phyloP scores from a whole-genome alignment of 1,140 invertebrate species.

The Ceratoteleas bidentatus region DNA sequence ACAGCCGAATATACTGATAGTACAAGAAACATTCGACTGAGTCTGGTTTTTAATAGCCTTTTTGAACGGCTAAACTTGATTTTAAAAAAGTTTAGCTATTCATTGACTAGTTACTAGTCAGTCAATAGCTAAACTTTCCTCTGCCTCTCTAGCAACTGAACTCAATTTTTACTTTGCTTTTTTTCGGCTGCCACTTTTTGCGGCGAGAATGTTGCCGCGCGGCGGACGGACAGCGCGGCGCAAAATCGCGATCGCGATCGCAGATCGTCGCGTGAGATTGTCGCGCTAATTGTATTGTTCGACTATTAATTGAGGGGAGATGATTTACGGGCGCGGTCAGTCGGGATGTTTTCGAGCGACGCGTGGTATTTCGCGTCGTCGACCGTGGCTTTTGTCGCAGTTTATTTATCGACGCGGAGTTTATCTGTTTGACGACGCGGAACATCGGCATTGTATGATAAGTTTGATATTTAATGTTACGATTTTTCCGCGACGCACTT shows the following conservation, averaged over 20 bases:
- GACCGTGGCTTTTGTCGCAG: conserved; percentile 16
- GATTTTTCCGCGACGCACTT: too few species aligned
- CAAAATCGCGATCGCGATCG: conserved; percentile 24
- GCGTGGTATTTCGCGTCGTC: conserved; percentile 43
- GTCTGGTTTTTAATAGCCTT: too few species aligned
- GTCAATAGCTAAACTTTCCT: too few species aligned
- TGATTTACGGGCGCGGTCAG: conserved; percentile 28
- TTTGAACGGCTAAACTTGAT: too few species aligned
- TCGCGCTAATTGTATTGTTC: conserved; percentile 37
- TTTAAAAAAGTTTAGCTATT: too few species aligned
- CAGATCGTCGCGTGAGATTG: conserved; percentile 19
- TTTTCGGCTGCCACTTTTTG: neutral
- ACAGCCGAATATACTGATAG: too few species aligned
- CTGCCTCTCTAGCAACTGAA: too few species aligned
- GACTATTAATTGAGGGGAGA: conserved; percentile 25
- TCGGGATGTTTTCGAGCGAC: conserved; percentile 19
- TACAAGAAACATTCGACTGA: too few species aligned
- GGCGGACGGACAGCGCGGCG: conserved; percentile 9
- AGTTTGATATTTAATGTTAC: conserved; percentile 33
- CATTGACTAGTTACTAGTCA: too few species aligned
- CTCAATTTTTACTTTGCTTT: neutral
- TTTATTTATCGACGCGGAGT: conserved; percentile 32
- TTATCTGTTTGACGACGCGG: too few species aligned
- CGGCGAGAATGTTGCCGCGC: neutral
- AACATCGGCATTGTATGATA: conserved; percentile 40